A percentile compares a stretch with the other conserved stretches of the same genome.
Conservation (phyloP, 2,888 invertebrate genomes). For the Willowsia nigromaculata region DNA sequence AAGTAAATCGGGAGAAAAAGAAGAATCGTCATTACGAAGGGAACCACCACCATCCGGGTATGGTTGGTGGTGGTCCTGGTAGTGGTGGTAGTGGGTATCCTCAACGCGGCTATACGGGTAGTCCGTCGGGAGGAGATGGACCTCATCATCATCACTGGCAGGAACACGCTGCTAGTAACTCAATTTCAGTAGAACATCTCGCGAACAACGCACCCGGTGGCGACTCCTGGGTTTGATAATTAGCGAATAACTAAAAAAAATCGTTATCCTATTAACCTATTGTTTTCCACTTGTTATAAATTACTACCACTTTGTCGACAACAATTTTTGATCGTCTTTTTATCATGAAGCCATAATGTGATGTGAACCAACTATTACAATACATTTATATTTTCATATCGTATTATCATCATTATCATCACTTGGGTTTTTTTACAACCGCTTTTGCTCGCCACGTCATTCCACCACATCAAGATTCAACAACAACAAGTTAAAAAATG, state of each 20-base stretch:
- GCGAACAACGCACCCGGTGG: constrained; percentile 78
- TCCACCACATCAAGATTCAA: background rate
- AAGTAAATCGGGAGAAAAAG: constrained; percentile 86
- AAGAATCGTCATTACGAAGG: constrained; percentile 81
- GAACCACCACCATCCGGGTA: constrained; percentile 57
- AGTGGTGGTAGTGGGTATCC: constrained; percentile 72
- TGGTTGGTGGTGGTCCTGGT: constrained; percentile 42
- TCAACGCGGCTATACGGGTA: constrained; percentile 73
- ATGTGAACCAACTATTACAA: constrained; percentile 16
- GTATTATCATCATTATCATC: background rate
- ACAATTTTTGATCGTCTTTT: background rate
- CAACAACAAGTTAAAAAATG: background rate
- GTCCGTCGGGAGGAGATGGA: constrained; percentile 71
- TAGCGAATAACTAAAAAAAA: background rate
- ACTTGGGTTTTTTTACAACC: background rate
- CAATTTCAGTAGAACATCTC: constrained; percentile 72
- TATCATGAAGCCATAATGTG: constrained; percentile 33
- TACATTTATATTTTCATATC: constrained; percentile 43
- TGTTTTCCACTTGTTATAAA: constrained; percentile 9
- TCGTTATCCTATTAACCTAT: background rate
- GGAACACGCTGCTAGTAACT: constrained; percentile 74
- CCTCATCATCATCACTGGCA: constrained; percentile 72
- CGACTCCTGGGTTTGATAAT: constrained; percentile 78
- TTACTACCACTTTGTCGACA: background rate
- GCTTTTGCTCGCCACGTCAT: background rate